Percentiles rank a stretch among this genome's conserved stretches.
These are phyloP conservation scores for Eurypyga helias DNA, from an alignment of 2,113 vertebrate species.

Conservation along the genomic window DNA sequence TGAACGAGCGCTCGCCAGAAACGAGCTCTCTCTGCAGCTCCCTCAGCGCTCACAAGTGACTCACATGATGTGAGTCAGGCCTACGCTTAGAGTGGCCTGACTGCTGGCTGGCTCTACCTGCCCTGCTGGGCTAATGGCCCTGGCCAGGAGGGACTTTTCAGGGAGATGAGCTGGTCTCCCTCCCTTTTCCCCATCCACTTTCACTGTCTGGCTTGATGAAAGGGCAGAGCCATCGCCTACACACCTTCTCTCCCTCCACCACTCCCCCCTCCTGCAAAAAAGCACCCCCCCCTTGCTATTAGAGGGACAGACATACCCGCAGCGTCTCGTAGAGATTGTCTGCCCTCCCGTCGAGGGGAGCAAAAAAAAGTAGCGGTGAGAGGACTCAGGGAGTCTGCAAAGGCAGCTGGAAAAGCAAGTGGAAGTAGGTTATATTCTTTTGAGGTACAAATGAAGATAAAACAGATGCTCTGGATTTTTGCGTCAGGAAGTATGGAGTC, in stretches of 20 bases:
- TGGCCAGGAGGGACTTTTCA: background rate
- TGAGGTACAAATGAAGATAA: constrained; percentile 4
- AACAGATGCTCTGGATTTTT: constrained; percentile 26
- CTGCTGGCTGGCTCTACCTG: background rate
- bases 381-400: background rate
- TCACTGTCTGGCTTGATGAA: background rate
- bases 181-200: background rate
- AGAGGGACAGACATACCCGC: background rate
- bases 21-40: background rate
- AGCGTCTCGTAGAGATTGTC: accelerated
- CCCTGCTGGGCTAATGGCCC: background rate
- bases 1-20: accelerated
- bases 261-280: background rate
- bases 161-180: background rate
- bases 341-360: accelerated
- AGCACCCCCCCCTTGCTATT: background rate
- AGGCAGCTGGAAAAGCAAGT: background rate
- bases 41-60: background rate
- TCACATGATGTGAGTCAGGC: background rate
- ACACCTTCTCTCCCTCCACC: background rate
- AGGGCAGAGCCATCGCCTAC: background rate
- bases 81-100: background rate
- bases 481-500: background rate
- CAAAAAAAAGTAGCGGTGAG: too few relatives aligned
- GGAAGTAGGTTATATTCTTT: background rate